phyloP scores from a whole-genome alignment of 2,113 vertebrate genomes.

The Lycocorax pyrrhopterus region DNA sequence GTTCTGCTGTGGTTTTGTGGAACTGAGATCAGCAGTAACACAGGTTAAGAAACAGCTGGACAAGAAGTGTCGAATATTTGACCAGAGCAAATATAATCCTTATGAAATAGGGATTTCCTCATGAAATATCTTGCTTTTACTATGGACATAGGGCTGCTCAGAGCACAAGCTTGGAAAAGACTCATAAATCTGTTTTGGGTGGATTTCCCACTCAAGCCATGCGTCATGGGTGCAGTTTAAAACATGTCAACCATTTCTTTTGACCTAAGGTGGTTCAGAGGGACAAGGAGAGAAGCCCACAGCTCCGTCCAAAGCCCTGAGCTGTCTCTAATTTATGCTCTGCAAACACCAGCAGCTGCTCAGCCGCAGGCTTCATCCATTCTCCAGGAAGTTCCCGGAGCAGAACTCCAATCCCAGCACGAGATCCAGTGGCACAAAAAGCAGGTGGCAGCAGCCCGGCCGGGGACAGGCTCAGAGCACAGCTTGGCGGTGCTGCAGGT shows the following conservation, averaged over 20 bases:
- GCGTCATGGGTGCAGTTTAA: background rate
- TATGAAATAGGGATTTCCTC: background rate
- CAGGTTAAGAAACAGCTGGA: background rate
- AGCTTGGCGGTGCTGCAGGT: background rate
- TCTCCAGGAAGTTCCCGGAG: background rate
- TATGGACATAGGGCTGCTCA: background rate
- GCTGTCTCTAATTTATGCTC: background rate
- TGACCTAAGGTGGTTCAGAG: background rate
- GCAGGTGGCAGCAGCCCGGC: background rate
- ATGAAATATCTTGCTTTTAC: background rate
- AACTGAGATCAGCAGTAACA: background rate
- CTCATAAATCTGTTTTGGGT: background rate
- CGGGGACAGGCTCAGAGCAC: background rate
- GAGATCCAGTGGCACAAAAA: background rate
- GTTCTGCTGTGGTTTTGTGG: background rate
- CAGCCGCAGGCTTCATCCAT: background rate
- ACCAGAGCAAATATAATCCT: background rate
- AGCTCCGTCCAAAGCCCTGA: background rate
- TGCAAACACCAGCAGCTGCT: background rate
- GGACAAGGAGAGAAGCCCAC: background rate
- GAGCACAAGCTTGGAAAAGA: background rate
- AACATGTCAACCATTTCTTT: background rate
- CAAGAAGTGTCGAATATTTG: background rate
- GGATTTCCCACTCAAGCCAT: background rate
- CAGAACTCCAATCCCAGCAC: background rate